Conservation (phyloP, 1,140 invertebrate genomes). For the Cardiocondyla obscurior region DNA sequence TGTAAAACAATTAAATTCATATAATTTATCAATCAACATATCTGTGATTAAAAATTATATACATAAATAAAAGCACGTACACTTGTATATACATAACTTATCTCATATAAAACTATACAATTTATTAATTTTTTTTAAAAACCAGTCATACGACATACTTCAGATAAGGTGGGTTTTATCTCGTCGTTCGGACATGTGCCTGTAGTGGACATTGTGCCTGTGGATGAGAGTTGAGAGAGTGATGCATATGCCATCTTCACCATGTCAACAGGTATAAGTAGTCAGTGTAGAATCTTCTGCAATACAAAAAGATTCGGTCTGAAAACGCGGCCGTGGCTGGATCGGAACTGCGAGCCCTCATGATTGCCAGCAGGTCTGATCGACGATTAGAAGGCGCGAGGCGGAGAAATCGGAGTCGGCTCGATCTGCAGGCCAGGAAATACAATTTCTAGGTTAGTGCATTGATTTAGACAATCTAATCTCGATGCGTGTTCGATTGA, state of each 20-base stretch:
- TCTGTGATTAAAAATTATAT: neutral
- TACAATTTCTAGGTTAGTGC: constrained; percentile 17
- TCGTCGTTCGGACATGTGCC: constrained; percentile 31
- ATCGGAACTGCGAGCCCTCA: neutral
- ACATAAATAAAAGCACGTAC: neutral
- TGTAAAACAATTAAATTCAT: constrained; percentile 50
- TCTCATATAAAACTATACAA: no score
- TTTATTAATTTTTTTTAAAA: neutral
- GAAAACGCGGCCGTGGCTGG: neutral
- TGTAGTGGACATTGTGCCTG: constrained; percentile 47
- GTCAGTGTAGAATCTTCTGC: neutral
- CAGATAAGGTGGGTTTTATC: constrained; percentile 45
- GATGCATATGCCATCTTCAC: constrained; percentile 71
- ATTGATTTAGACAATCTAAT: neutral
- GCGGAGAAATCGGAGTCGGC: neutral
- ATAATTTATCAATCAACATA: neutral
- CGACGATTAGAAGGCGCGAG: no score
- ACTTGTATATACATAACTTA: neutral
- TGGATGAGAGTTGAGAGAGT: constrained; percentile 66
- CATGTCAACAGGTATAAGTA: constrained; percentile 26
- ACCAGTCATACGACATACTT: constrained; percentile 57
- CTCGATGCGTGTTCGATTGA: neutral
- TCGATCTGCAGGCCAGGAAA: neutral
- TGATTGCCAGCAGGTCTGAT: no score
- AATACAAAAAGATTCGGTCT: neutral